phyloP scores from a whole-genome alignment of 1,140 invertebrate genomes.

The Orius laevigatus region DNA sequence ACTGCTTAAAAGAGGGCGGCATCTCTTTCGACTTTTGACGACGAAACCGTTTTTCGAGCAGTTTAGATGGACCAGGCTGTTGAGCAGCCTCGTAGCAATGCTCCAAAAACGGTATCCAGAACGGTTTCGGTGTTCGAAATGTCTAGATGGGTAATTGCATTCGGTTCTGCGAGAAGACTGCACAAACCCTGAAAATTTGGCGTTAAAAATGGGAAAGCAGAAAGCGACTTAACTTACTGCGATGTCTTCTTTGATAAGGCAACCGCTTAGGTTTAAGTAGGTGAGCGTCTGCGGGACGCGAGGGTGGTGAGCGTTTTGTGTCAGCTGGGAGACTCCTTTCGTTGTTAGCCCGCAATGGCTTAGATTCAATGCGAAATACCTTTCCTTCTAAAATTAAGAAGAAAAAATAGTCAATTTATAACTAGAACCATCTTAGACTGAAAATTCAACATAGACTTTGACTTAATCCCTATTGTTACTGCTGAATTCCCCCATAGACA shows the following conservation, averaged over 20 bases:
- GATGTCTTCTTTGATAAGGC: slow-evolving; percentile 79
- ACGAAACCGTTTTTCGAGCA: slow-evolving; percentile 76
- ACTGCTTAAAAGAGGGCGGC: slow-evolving; percentile 87
- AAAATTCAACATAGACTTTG: no score
- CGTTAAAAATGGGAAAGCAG: not conserved
- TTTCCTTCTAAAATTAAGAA: slow-evolving; percentile 27
- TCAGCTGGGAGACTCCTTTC: slow-evolving; percentile 76
- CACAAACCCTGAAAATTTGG: slow-evolving; percentile 62
- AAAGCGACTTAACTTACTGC: slow-evolving; percentile 48
- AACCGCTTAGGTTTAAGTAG: slow-evolving; percentile 67
- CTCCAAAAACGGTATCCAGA: slow-evolving; percentile 82
- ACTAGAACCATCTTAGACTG: no score
- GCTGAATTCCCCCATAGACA: no score
- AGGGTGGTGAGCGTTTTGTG: slow-evolving; percentile 59
- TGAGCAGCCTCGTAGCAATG: slow-evolving; percentile 75
- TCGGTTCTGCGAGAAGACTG: slow-evolving; percentile 85
- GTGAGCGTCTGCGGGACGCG: slow-evolving; percentile 62
- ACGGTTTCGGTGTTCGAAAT: slow-evolving; percentile 80
- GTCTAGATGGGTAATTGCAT: slow-evolving; percentile 79
- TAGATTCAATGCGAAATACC: slow-evolving; percentile 60
- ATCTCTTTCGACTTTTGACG: slow-evolving; percentile 75
- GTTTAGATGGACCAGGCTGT: slow-evolving; percentile 68
- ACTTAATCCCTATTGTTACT: no score
- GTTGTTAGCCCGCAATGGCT: slow-evolving; percentile 73
- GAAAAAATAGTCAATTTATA: no score